These are phyloP conservation scores for Amazonetta brasiliensis DNA, from an alignment of 2,797 vertebrate genomes.

Conservation along the genomic window DNA sequence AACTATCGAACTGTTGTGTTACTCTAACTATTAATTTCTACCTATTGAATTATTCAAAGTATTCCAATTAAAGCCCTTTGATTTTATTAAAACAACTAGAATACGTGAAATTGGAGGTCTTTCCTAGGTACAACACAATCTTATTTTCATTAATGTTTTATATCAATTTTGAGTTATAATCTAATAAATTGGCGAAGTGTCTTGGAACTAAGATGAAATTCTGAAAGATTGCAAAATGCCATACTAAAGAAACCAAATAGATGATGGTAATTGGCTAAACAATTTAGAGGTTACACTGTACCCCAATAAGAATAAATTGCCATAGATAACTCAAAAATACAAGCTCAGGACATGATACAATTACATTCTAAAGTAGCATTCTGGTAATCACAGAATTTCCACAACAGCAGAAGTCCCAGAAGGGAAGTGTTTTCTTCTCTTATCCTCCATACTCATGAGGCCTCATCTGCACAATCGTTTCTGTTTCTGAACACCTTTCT, in stretches of 20 bases:
- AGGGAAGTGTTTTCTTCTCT: not conserved
- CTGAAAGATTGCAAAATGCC: not conserved
- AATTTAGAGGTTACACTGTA: not conserved
- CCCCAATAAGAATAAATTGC: not conserved
- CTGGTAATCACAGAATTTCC: not conserved
- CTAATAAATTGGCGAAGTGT: not conserved
- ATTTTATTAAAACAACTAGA: not conserved
- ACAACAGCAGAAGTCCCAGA: not conserved
- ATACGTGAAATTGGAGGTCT: not conserved
- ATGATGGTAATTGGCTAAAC: not conserved
- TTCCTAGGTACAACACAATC: not conserved
- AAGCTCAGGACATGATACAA: not conserved
- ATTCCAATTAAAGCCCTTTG: not conserved
- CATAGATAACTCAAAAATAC: not conserved
- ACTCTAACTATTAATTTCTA: not conserved
- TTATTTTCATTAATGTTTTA: not conserved
- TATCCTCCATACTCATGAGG: fast-evolving
- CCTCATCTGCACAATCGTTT: no score
- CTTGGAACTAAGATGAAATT: not conserved
- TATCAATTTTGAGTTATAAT: no score
- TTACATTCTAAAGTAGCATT: not conserved
- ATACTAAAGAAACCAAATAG: not conserved
- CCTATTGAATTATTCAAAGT: not conserved
- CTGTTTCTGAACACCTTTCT: not conserved
- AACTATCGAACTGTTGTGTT: not conserved